Percentiles rank a stretch among this genome's conserved stretches.
Evolutionary conservation across 1,140 invertebrate genomes (phyloP).

Genomic region (Pectinophora gossypiella): DNA sequence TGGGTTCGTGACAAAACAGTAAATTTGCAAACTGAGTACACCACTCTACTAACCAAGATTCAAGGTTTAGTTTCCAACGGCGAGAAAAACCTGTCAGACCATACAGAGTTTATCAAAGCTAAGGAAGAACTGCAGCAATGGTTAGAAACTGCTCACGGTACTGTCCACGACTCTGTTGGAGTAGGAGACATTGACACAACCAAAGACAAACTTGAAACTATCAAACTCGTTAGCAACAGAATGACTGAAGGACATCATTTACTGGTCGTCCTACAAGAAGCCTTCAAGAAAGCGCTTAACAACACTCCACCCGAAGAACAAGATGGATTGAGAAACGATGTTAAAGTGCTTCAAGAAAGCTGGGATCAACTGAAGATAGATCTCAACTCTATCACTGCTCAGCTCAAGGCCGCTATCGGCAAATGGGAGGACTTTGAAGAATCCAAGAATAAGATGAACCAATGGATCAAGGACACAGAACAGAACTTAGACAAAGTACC

Average conservation of each 20-base stretch:
- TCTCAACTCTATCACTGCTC: slow-evolving; percentile 84
- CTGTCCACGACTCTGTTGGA: slow-evolving; percentile 87
- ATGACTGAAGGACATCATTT: slow-evolving; percentile 92
- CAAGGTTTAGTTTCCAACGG: slow-evolving; percentile 88
- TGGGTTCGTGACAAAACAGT: slow-evolving; percentile 91
- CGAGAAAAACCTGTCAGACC: slow-evolving; percentile 92
- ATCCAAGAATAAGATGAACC: slow-evolving; percentile 79
- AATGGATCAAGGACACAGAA: slow-evolving; percentile 84
- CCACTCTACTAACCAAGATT: slow-evolving; percentile 83
- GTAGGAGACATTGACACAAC: slow-evolving; percentile 86
- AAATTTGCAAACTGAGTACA: slow-evolving; percentile 87
- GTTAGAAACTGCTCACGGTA: slow-evolving; percentile 85
- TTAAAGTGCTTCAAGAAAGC: slow-evolving; percentile 83
- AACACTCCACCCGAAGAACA: slow-evolving; percentile 88
- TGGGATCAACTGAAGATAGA: slow-evolving; percentile 91
- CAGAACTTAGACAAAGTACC: slow-evolving; percentile 78
- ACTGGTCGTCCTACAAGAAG: slow-evolving; percentile 85
- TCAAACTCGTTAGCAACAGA: slow-evolving; percentile 82
- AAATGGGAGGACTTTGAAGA: slow-evolving; percentile 90
- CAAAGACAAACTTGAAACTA: slow-evolving; percentile 89
- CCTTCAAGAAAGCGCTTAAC: slow-evolving; percentile 89
- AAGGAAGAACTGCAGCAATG: slow-evolving; percentile 89
- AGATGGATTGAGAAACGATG: slow-evolving; percentile 83
- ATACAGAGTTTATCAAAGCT: slow-evolving; percentile 91
- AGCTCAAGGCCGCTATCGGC: slow-evolving; percentile 84